A percentile compares a stretch with the other conserved stretches of the same genome.
These are phyloP conservation scores for Sebastes variabilis DNA, from an alignment of 2,797 vertebrate species.

Conservation along the genomic window DNA sequence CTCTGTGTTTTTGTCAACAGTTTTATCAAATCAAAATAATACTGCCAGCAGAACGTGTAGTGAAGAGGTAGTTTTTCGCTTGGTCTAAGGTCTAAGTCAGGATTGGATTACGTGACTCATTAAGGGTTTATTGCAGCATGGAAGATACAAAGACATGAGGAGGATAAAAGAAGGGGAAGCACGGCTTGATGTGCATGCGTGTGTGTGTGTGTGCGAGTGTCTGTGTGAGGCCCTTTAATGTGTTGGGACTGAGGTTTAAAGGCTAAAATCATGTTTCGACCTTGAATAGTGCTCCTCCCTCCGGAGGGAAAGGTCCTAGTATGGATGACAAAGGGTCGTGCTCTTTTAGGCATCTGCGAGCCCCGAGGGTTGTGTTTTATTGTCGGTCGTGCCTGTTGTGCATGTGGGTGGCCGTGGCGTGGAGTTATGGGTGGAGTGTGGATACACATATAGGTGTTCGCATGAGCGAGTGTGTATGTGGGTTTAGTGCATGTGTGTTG, in stretches of 20 bases:
- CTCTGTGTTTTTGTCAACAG: background rate
- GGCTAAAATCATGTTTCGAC: slow-evolving; percentile 57
- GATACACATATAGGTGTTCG: slow-evolving; percentile 29
- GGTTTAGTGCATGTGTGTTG: slow-evolving; percentile 42
- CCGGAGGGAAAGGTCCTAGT: slow-evolving; percentile 42
- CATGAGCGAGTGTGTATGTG: slow-evolving; percentile 42
- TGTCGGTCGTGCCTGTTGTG: slow-evolving; percentile 65
- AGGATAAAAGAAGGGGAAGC: slow-evolving; percentile 48
- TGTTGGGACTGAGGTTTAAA: slow-evolving; percentile 42
- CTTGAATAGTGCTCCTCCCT: slow-evolving; percentile 43
- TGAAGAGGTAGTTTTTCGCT: background rate
- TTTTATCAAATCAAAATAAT: background rate
- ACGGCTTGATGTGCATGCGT: slow-evolving; percentile 16
- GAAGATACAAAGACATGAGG: slow-evolving; percentile 4
- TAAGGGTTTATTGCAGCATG: background rate
- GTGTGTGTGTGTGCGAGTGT: slow-evolving; percentile 9
- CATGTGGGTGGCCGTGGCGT: slow-evolving; percentile 71
- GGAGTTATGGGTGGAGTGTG: slow-evolving; percentile 31
- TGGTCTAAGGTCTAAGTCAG: background rate
- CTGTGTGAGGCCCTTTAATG: slow-evolving; percentile 59
- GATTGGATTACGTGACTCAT: background rate
- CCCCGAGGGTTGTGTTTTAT: slow-evolving; percentile 64
- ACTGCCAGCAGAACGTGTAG: background rate
- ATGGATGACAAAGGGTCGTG: slow-evolving; percentile 66
- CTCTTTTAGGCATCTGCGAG: slow-evolving; percentile 60